Base-by-base conservation (phyloP, 2,797 vertebrate species). In the Melanotaenia parkinsoni region DNA sequence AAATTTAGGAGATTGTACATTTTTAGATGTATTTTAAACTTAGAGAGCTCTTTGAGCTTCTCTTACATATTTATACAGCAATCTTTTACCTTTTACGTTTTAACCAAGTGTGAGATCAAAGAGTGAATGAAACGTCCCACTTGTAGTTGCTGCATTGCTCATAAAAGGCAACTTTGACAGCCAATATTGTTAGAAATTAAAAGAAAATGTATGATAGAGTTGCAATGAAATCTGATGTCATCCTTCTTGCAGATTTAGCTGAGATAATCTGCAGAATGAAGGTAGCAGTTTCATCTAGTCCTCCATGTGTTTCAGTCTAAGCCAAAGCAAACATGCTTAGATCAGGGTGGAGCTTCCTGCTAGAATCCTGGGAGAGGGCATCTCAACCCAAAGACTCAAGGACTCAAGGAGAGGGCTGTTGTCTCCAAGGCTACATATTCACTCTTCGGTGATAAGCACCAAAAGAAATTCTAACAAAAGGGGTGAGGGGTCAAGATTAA, bases 331-430 rank as follows among this genome's bases (percentile, higher is more conserved):
- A 89, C 84, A 88, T 40, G 45, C 20, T 47, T 47, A 77, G 77
- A 77, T 89, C 74, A 86, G 87, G 93, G 92, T 91, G 92, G 86
- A 85, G 91, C 83, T 91, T 93, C 92, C 92, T 93, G 89, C 64
- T 45, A n/a, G 57, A 79, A 81, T 83, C 83, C 79, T 86, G 73
- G 76, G 85, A 86, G 85, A 89, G 86, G 79, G 77, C 84, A 84
- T 82, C 72, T 77, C 80, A 74, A 76, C 61, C 72, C 43, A 33
- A 47, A 81, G 67, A 74, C 73, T 83, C 71, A 70, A 77, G 61
- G 74, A 72, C 73, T 83, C 71, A 68, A 77, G 63, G 72, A 74
- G 76, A 82, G 47, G 35, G 51, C 22, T 54, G 70, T 71, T 30
- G 78, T 90, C 78, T 74, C 82, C 87, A 84, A 72, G 81, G 83